A percentile compares a stretch with the other conserved stretches of the same genome.
Evolutionary conservation across 2,113 vertebrate species (phyloP).

Genomic region (Fukomys damarensis): DNA sequence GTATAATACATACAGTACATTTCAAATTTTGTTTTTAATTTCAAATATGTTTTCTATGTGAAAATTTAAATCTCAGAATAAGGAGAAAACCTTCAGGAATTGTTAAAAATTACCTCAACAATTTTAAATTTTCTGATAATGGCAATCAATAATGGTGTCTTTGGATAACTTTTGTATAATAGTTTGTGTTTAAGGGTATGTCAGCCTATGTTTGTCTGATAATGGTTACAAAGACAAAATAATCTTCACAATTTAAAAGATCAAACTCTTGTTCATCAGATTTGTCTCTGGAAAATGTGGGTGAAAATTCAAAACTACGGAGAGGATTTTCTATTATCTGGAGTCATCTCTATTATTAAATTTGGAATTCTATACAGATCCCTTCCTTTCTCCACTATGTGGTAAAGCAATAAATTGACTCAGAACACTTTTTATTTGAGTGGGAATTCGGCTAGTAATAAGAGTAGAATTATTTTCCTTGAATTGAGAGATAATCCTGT

Average conservation of each 20-base stretch:
- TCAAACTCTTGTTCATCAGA: not conserved
- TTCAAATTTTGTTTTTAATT: not conserved
- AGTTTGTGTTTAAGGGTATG: not conserved
- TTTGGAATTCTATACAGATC: constrained; percentile 66
- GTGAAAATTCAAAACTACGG: constrained; percentile 81
- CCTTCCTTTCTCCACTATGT: not conserved
- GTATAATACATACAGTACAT: not conserved
- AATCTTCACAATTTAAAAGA: not conserved
- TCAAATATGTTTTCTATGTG: not conserved
- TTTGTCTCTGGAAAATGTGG: constrained; percentile 44
- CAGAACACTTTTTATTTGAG: constrained; percentile 37
- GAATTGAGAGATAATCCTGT: constrained; percentile 58
- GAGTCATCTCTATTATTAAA: constrained; percentile 77
- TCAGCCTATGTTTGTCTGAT: not conserved
- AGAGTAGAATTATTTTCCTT: constrained; percentile 53
- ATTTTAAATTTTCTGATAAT: not conserved
- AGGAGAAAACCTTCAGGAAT: not conserved
- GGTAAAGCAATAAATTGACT: constrained; percentile 61
- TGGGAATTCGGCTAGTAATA: constrained; percentile 48
- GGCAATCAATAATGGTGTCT: not conserved
- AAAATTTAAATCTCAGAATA: not conserved
- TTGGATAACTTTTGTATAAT: not conserved
- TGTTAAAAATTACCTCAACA: not conserved
- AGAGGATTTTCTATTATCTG: constrained; percentile 78
- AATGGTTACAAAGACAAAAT: not conserved